Base-by-base conservation (phyloP, 2,797 vertebrate species). In the Choloepus didactylus region DNA sequence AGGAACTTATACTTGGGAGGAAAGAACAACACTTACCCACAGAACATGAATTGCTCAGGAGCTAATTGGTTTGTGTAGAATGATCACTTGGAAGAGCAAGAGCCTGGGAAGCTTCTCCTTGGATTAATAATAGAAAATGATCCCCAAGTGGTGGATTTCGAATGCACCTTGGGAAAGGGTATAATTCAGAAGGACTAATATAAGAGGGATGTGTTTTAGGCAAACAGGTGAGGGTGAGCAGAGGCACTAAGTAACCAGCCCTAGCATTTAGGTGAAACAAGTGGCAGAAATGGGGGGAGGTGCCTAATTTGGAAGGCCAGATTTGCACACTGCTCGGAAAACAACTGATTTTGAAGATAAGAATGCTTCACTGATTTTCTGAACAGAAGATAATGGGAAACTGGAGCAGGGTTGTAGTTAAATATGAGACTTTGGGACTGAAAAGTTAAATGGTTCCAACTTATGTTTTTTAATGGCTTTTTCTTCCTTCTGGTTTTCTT, bases 21-120 rank as follows among this genome's bases (percentile, higher is more conserved):
- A 8, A 1, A 0, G 6, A 46, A 18, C n/a, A 25, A 7, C 14
- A 2, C 16, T 23, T 4, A 16, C 19, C 23, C 67, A 19, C 18
- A 11, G 38, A 19, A 12, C 3, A 3, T 1, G 19, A 18, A 59
- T 1, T 0, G 7, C 25, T 31, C 4, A 41, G 79, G 59, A 31
- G 41, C 9, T 3, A 41, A 3, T 8, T 9, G 11, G 49, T 12
- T 27, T 6, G 6, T 31, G 8, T 25, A 62, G 16, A 41, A 15
- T 38, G 38, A 16, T 35, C 46, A 41, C 60, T 56, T 3, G 2
- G 12, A 35, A 35, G 35, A 35, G 35, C 35, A 15, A 54, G 18
- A 38, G 25, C n/a, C n/a, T 1, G 35, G 9, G 27, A 15, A 25
- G 35, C 60, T 31, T 21, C 44, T 51, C 21, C 12, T 44, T 49